Evolutionary conservation across 2,797 vertebrate genomes (phyloP), one percentile per base, ranked within the genome.

Genomic region (Prunella strophiata): DNA sequence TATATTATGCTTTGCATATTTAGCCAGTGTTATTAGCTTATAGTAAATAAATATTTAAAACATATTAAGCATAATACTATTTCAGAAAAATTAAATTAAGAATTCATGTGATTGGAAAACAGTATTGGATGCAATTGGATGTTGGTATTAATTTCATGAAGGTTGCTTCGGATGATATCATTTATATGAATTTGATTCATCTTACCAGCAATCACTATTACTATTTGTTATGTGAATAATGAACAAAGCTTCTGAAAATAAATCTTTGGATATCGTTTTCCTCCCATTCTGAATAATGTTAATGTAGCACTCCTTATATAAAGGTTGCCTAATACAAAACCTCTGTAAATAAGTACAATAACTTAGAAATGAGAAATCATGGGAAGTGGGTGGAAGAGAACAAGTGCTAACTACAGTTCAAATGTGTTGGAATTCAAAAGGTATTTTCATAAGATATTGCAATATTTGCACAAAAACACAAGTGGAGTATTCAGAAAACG

Each of bases 381-480:
- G 79, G 45, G 51, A 90, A 86, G 36, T 3, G 5, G 27, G 63
- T 1, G 1, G 66, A 86, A 94, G 43, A 76, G 85, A 88, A 84
- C 30, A 71, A n/a, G 50, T 36, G 50, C 51, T 88, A 82, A 88
- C 22, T 16, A 30, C 62, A 90, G 83, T 57, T 93, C 87, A 84
- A 78, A 81, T 36, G 29, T 73, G 18, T 10, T 88, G 70, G 30
- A 86, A 94, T 91, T 91, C 55, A 74, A 79, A 82, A 86, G 11
- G 58, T 74, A 54, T 90, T 94, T 91, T 92, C 74, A 16, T 45
- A 85, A 78, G 57, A 16, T 82, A 76, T 36, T 71, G 71, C 59
- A 94, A 65, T 94, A 94, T 94, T 96, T 96, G 88, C 71, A 91
- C 71, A 96, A 87, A 94, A 59, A 66, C 51, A 67, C 13, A 85